Evolutionary conservation across 2,797 vertebrate genomes (phyloP), one percentile per base, ranked within the genome.

Genomic region (Lindbergichthys nudifrons): DNA sequence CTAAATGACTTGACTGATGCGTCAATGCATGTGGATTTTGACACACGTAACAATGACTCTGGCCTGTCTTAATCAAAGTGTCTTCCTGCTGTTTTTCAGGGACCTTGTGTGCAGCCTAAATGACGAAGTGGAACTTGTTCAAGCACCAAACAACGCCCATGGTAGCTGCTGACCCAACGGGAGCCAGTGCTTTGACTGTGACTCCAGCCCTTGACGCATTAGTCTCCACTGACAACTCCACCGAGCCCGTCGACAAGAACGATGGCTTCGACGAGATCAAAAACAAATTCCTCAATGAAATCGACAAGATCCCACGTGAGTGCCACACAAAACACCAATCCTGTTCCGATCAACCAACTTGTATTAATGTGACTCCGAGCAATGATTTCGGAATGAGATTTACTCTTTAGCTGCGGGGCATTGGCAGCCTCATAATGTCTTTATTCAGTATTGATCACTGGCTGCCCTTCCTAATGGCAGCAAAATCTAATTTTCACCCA

Each of bases 281-380:
- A 88, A 97, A 97, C 79, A 97, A 97, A 88, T 97, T 99, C 85
- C 95, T 97, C 89, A 98, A 98, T 1, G 96, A 98, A 92, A 96
- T 99, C 79, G 96, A 96, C 85, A 97, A 97, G 91, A 97, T 99
- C 79, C 97, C 97, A 84, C 1, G 98, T 99, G 93, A 98, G 97
- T 96, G 77, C 5, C 58, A 9, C 9, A 23, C 52, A 56, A 48
- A 81, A 62, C 21, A 36, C 53, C 41, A 23, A 65, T 77, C 70
- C 52, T 63, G 56, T 77, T 62, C 79, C 0, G 16, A 85, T 84
- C 78, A 70, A 48, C 59, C 65, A 58, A 52, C 71, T 75, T 50
- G 11, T 58, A 88, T 73, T 64, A 67, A 88, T 50, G 82, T 64
- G 70, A 77, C 81, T 74, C 76, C 18, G 23, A 87, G 79, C 85